Conservation (phyloP, 2,113 vertebrate species). For the Centrocercus urophasianus region DNA sequence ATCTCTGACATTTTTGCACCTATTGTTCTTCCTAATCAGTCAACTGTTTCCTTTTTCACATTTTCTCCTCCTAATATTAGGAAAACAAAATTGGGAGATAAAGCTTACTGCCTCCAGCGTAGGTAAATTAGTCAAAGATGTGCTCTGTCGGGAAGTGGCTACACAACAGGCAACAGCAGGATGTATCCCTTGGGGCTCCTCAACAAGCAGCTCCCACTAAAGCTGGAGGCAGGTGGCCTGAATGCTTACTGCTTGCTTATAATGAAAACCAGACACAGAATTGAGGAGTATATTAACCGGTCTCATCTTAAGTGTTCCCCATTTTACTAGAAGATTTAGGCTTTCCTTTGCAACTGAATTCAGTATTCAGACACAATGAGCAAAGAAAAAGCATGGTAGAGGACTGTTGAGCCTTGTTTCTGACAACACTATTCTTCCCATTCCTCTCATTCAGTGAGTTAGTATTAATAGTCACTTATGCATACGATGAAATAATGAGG, state of each 20-base stretch:
- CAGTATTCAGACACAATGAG: background rate
- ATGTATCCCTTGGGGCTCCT: background rate
- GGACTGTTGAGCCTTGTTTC: background rate
- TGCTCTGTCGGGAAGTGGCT: background rate
- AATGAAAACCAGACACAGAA: background rate
- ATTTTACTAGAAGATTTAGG: background rate
- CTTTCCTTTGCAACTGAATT: background rate
- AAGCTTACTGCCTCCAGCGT: rapidly evolving
- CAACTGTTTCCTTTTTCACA: background rate
- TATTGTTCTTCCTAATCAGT: background rate
- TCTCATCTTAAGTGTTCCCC: background rate
- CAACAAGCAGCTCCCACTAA: rapidly evolving
- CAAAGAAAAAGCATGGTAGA: background rate
- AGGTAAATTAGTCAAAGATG: background rate
- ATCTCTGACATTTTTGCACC: background rate
- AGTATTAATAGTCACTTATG: constrained; percentile 44
- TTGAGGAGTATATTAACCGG: background rate
- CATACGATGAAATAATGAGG: constrained; percentile 49
- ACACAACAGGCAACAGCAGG: background rate
- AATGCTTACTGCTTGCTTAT: background rate
- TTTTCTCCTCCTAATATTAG: background rate
- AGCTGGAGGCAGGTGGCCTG: background rate
- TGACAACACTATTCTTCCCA: background rate
- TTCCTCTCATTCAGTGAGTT: background rate
- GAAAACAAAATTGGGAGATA: background rate